Evolutionary conservation across 1,140 invertebrate genomes (phyloP).

Genomic region (Drosophila ogumai): DNA sequence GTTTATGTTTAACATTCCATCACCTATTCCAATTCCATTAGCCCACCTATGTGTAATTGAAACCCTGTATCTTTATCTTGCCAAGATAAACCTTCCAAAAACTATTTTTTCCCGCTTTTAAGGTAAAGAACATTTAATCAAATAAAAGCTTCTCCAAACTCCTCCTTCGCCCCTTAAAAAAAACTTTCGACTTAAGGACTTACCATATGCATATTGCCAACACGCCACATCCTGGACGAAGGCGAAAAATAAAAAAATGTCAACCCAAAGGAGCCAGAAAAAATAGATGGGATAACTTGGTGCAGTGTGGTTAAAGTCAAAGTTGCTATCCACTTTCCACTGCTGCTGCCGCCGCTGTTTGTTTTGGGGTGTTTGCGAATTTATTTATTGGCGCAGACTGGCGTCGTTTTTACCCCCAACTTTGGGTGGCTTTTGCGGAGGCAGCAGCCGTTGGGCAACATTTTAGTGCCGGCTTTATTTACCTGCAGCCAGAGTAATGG

Average conservation of each 20-base stretch:
- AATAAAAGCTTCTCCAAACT: conserved; percentile 34
- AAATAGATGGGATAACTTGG: conserved; percentile 53
- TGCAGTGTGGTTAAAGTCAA: conserved; percentile 54
- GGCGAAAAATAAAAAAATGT: conserved; percentile 28
- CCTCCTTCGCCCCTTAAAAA: not conserved
- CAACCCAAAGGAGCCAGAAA: conserved; percentile 46
- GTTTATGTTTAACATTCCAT: conserved; percentile 18
- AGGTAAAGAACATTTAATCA: conserved; percentile 48
- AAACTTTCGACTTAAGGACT: conserved; percentile 41
- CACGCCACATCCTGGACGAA: conserved; percentile 36
- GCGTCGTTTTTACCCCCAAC: conserved; percentile 30
- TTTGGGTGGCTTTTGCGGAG: conserved; percentile 23
- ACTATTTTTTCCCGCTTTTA: conserved; percentile 41
- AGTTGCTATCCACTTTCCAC: conserved; percentile 36
- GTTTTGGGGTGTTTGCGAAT: conserved; percentile 59
- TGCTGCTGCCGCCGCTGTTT: conserved; percentile 33
- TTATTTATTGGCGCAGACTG: conserved; percentile 63
- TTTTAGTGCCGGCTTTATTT: conserved; percentile 56
- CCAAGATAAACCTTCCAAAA: conserved; percentile 37
- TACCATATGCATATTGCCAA: conserved; percentile 55
- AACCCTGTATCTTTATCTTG: conserved; percentile 11
- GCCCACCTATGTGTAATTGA: conserved; percentile 28
- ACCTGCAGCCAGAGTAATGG: conserved; percentile 58
- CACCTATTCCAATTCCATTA: conserved; percentile 39
- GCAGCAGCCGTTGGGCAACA: conserved; percentile 41